Evolutionary conservation across 1,140 invertebrate species (phyloP), one percentile per base, ranked within the genome.

Genomic region (Lepidurus packardi): DNA sequence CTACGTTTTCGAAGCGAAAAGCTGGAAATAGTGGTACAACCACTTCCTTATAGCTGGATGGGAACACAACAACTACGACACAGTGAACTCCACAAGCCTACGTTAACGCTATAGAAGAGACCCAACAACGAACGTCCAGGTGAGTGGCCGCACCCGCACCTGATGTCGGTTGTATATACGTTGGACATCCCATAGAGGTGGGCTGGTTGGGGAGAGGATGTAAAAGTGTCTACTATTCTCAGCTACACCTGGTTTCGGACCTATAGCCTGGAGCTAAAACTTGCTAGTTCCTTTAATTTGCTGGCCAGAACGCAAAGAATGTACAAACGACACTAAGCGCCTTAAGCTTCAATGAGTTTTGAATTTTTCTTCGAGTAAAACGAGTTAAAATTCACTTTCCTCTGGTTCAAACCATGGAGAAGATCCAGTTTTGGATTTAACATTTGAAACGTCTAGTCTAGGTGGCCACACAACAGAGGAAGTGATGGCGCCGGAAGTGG

Each of bases 101-200:
- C 21, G 53, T 21, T 21, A 65, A 65, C 53, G 53, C 53, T 65
- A 16, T 65, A 65, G 4, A 65, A 65, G 53, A 65, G 16, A 34
- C 53, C 53, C 53, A 65, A 65, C 53, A 65, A 65, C 53, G 53
- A 65, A 65, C 53, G 53, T 65, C 53, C 53, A 65, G 53, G 53
- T 65, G 53, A 65, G 53, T 65, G 53, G 53, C 53, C 53, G 53
- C 53, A 65, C 53, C 53, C 13, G 53, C 53, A 65, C 13, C 53
- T 65, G 53, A 65, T 21, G 13, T 21, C 21, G 13, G 53, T 65
- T 65, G 53, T 65, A 65, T 65, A 65, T 65, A 65, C 53, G 53
- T 65, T 65, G 53, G 53, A 65, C 53, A 65, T 65, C 53, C 47
- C 53, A 21, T n/a, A 65, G 7, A 65, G 53, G 53, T 65, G 13